phyloP scores from a whole-genome alignment of 1,140 invertebrate species.

The Atopsyche davidsoni region DNA sequence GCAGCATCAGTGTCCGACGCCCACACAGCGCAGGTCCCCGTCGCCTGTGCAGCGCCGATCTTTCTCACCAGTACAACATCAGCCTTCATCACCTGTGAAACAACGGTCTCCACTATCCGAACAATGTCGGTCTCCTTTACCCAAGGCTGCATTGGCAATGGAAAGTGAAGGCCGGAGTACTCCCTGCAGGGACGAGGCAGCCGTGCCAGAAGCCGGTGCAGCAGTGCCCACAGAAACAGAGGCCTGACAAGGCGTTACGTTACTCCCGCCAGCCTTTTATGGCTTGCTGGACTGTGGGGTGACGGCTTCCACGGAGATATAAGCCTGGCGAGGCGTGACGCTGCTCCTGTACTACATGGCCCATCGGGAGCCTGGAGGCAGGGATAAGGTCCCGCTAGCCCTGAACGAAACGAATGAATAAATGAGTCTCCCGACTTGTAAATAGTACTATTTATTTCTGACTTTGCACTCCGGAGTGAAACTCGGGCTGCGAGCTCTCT shows the following conservation, averaged over 20 bases:
- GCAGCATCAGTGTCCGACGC: too few relatives aligned
- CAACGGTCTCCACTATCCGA: too few relatives aligned
- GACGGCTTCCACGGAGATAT: too few relatives aligned
- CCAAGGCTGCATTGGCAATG: too few relatives aligned
- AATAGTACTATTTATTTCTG: background rate
- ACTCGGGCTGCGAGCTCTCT: slow-evolving; percentile 3
- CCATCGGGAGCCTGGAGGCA: too few relatives aligned
- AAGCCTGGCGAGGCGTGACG: too few relatives aligned
- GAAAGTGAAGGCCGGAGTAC: slow-evolving; percentile 26
- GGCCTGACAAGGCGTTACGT: slow-evolving; percentile 23
- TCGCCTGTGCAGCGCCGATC: background rate
- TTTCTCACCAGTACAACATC: too few relatives aligned
- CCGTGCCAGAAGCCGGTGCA: background rate
- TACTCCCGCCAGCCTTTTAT: slow-evolving; percentile 20
- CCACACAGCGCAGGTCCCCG: background rate
- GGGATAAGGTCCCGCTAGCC: too few relatives aligned
- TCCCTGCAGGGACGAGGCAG: slow-evolving; percentile 24
- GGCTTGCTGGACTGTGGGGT: too few relatives aligned
- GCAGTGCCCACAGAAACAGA: slow-evolving; percentile 1
- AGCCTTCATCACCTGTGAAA: too few relatives aligned
- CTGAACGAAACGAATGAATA: slow-evolving; percentile 27
- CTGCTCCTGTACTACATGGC: too few relatives aligned
- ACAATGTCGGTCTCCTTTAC: too few relatives aligned
- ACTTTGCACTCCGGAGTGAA: slow-evolving; percentile 2
- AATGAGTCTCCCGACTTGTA: slow-evolving; percentile 16